Evolutionary conservation across 2,113 vertebrate species (phyloP).

Genomic region (Excalfactoria chinensis): DNA sequence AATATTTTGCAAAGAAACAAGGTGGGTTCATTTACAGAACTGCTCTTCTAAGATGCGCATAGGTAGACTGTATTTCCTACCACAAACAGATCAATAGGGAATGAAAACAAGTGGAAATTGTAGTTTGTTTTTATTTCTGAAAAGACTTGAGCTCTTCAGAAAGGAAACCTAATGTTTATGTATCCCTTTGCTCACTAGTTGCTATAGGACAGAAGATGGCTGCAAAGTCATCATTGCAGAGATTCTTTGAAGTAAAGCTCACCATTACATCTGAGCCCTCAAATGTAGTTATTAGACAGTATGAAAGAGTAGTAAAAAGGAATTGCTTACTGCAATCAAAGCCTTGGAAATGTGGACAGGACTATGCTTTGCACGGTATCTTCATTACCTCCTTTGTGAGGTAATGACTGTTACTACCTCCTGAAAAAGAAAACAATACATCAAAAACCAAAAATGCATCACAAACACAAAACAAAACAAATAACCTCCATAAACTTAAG

Average conservation of each 20-base stretch:
- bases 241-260: not conserved
- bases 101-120: not conserved
- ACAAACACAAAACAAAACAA: not conserved
- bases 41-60: conserved; percentile 6
- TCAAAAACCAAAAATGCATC: too few species aligned
- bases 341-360: not conserved
- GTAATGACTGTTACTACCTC: not conserved
- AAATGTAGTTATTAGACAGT: not conserved
- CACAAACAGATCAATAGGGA: conserved; percentile 16
- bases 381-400: not conserved
- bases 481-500: not conserved
- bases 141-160: not conserved
- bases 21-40: not conserved
- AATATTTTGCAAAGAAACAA: conserved; percentile 27
- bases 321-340: not conserved
- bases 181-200: not conserved
- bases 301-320: not conserved
- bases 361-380: not conserved
- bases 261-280: not conserved
- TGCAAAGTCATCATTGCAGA: not conserved
- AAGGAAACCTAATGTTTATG: not conserved
- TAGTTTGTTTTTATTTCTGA: not conserved
- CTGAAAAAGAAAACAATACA: not conserved
- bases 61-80: conserved; percentile 30
- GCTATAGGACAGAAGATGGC: not conserved